Base-by-base conservation (phyloP, 2,888 invertebrate species). In the Leptarthrus brevirostris region DNA sequence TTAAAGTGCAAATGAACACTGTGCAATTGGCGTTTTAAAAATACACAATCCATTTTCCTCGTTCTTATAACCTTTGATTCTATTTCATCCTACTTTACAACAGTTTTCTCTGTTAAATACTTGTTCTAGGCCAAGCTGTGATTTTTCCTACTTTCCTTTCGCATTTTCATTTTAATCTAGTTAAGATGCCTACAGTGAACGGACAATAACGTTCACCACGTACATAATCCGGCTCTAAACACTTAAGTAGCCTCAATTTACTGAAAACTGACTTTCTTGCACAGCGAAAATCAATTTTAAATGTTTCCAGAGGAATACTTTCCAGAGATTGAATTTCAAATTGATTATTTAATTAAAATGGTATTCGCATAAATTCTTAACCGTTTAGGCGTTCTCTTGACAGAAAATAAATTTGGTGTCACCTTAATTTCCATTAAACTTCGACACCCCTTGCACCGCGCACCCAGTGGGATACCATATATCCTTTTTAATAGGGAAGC, bases 221-320 rank as follows among this genome's bases (percentile, higher is more conserved):
- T 18, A 14, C 16, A 36, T 36, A n/a, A 20, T n/a, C 36, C 22
- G 20, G 10, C 20, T 36, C 36, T 61, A 61, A 40, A 36, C 61
- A 40, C 22, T 40, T 40, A 61, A 40, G 61, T 36, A 40, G 61
- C 61, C 61, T 61, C 36, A 61, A 61, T 61, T 61, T 61, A 61
- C 36, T 18, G 61, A 10, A 18, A 36, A 61, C 16, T 36, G 61
- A 61, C 40, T 61, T 61, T 36, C 16, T 4, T 1, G 18, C 22
- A 20, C 18, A 20, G 20, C 18, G 40, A 61, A 61, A 61, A 61
- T 40, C 61, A 18, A 61, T 61, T 44, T 14, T 44, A 30, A 30
- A 30, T n/a, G 44, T 44, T 40, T 40, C 40, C 36, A 40, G 12
- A 2, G 22, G 30, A 36, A 61, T 61, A 16, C 5, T 16, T 8